Percentiles rank a stretch among this genome's conserved stretches.
Evolutionary conservation across 2,888 invertebrate species (phyloP).

Genomic region (Nomada goodeniana): DNA sequence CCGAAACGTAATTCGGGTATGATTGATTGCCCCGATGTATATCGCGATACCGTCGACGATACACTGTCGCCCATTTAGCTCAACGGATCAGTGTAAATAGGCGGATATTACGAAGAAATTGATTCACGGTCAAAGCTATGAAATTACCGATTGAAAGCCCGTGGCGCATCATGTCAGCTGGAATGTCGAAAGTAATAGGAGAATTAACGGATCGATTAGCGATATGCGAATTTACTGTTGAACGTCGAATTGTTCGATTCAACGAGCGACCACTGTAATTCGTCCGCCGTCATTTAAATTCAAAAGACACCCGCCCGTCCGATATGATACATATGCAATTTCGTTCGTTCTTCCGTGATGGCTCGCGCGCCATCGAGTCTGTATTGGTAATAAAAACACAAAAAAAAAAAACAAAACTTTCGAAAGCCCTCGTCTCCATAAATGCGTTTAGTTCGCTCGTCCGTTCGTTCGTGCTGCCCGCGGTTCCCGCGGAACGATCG

Average conservation of each 20-base stretch:
- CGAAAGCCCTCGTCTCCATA: background rate
- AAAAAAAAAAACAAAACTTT: background rate
- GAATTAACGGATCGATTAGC: slow-evolving; percentile 28
- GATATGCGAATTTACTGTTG: slow-evolving; percentile 19
- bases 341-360: background rate
- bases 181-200: slow-evolving; percentile 26
- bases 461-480: slow-evolving; percentile 24
- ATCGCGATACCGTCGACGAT: too few relatives aligned
- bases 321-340: background rate
- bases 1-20: too few relatives aligned
- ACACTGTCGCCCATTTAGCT: too few relatives aligned
- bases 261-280: slow-evolving; percentile 25
- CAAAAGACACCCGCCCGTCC: slow-evolving; percentile 18
- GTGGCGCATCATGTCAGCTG: background rate
- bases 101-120: background rate
- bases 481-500: slow-evolving; percentile 39
- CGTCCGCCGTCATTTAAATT: slow-evolving; percentile 24
- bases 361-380: background rate
- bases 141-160: slow-evolving; percentile 13
- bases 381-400: background rate
- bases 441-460: slow-evolving; percentile 15
- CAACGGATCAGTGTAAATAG: too few relatives aligned
- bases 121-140: background rate
- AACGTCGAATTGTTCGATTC: slow-evolving; percentile 22
- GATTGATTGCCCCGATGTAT: too few relatives aligned